Evolutionary conservation across 2,113 vertebrate genomes (phyloP), one percentile per base, ranked within the genome.

Genomic region (Fulica atra): DNA sequence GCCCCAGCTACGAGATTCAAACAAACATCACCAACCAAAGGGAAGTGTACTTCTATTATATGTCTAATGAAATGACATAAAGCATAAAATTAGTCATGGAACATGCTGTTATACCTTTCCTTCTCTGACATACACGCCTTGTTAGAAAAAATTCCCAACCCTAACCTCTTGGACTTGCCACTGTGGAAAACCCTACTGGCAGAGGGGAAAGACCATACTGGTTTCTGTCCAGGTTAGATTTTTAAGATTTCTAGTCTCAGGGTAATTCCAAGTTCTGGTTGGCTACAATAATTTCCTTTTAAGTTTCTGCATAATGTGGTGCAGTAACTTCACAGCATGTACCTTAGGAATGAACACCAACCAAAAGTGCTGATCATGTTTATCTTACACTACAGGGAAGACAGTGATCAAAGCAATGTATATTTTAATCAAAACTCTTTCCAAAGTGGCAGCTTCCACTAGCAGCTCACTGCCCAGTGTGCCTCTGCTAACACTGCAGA

Each of bases 401-500:
- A 19, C 60, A 53, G 54, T 83, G 81, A 96, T 92, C 89, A 93
- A 92, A 95, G 82, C 81, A 73, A 63, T 50, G 74, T 46, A 19
- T 83, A 86, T 92, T 96, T 95, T 86, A 81, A 86, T 94, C 88
- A 90, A 33, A 94, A 93, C 50, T 89, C 71, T 89, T 94, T 74
- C 89, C 64, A 83, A 93, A 92, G 88, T 78, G 68, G 71, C 68
- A 85, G 81, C 61, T 91, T 80, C 63, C 36, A 69, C 38, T 65
- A 44, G 83, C 70, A 89, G 70, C 66, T 78, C n/a, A 9, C 65
- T 85, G 50, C 68, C 68, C 44, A 65, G 48, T 19, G 46, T 77
- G 63, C 71, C 71, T 94, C 40, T 94, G 92, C 87, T 93, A 93
- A 38, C 74, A 66, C 68, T 83, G 93, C 83, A 85, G 78, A 70